These are phyloP conservation scores for Drosophila teissieri DNA, from an alignment of 1,140 invertebrate species.

Conservation along the genomic window DNA sequence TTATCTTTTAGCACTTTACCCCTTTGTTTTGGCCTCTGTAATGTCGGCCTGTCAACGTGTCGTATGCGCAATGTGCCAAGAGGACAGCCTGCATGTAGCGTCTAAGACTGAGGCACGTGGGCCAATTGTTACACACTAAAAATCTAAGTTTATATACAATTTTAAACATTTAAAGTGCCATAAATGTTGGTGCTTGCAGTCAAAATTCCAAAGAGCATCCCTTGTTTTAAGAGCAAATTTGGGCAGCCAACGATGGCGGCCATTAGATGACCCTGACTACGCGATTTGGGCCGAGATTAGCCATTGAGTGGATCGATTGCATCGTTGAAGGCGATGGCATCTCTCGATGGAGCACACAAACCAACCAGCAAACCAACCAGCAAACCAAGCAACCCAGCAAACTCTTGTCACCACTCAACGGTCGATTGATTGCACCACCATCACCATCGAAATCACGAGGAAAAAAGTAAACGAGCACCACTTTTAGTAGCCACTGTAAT, in stretches of 20 bases:
- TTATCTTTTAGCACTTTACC: background rate
- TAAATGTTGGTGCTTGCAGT: no score
- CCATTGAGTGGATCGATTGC: conserved; percentile 24
- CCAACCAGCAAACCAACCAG: background rate
- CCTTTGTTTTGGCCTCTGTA: background rate
- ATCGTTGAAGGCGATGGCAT: conserved; percentile 4
- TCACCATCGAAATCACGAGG: background rate
- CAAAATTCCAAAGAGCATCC: background rate
- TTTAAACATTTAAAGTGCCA: no score
- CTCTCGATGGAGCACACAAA: background rate
- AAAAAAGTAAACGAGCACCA: background rate
- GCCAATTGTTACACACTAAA: no score
- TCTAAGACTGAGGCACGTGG: background rate
- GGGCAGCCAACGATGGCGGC: background rate
- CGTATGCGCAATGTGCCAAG: conserved; percentile 42
- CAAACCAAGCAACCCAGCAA: no score
- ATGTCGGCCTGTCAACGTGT: conserved; percentile 40
- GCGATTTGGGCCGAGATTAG: conserved; percentile 11
- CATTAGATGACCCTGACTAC: conserved; percentile 20
- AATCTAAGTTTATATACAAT: no score
- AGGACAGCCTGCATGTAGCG: background rate
- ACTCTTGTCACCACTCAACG: conserved; percentile 37
- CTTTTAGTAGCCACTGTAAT: conserved; percentile 12
- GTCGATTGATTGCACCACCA: conserved; percentile 37
- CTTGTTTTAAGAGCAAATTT: no score